phyloP scores from a whole-genome alignment of 2,113 vertebrate species.

The Proteles cristata region DNA sequence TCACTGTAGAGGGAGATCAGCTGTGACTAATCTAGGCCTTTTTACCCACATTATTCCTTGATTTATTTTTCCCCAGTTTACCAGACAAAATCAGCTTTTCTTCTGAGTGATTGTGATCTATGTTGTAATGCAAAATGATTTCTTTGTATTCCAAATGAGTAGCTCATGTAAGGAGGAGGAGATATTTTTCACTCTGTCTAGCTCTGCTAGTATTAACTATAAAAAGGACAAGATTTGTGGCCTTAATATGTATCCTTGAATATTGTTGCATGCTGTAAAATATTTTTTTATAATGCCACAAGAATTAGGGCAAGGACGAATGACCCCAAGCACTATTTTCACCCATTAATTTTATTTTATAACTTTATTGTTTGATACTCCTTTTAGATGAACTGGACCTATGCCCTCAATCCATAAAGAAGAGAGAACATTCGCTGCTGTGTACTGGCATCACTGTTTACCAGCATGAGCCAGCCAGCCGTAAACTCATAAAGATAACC shows the following conservation, averaged over 20 bases:
- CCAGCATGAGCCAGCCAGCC: background rate
- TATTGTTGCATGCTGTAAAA: constrained; percentile 30
- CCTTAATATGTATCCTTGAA: constrained; percentile 3
- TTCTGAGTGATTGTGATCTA: constrained; percentile 30
- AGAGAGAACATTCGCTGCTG: background rate
- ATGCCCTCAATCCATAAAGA: background rate
- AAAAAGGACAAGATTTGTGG: constrained; percentile 7
- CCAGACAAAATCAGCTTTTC: constrained; percentile 56
- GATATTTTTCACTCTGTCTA: background rate
- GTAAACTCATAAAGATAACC: constrained; percentile 11
- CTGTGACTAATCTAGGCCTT: constrained; percentile 52
- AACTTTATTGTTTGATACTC: background rate
- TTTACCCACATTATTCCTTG: constrained; percentile 48
- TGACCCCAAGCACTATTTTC: background rate
- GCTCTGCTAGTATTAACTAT: background rate
- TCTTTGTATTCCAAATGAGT: constrained; percentile 51
- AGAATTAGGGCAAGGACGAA: background rate
- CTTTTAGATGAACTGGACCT: constrained; percentile 4
- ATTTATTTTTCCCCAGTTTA: constrained; percentile 56
- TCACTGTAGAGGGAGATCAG: constrained; percentile 11
- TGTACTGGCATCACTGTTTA: background rate
- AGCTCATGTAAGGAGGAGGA: background rate
- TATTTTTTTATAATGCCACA: constrained; percentile 16
- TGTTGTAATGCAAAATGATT: constrained; percentile 56
- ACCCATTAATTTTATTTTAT: constrained; percentile 2